Percentiles rank a stretch among this genome's conserved stretches.
phyloP scores from a whole-genome alignment of 2,888 invertebrate genomes.

The Halocaridina rubra region DNA sequence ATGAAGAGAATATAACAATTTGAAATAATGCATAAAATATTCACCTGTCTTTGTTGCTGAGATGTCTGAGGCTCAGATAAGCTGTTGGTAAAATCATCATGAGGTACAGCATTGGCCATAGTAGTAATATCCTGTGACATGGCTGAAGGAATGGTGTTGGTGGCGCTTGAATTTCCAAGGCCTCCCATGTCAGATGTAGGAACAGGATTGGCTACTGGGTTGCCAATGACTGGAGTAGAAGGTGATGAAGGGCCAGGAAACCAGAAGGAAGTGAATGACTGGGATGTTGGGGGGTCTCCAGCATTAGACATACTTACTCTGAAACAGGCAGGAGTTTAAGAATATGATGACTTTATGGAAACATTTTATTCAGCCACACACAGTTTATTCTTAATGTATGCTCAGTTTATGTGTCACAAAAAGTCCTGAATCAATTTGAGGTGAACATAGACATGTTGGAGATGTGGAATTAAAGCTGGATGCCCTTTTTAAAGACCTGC shows the following conservation, averaged over 20 bases:
- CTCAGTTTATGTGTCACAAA: too few relatives aligned
- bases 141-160: slow-evolving; percentile 28
- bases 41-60: slow-evolving; percentile 5
- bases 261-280: slow-evolving; percentile 62
- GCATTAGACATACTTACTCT: slow-evolving; percentile 50
- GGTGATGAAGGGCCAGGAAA: slow-evolving; percentile 61
- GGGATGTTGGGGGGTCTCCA: slow-evolving; percentile 58
- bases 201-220: slow-evolving; percentile 63
- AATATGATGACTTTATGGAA: too few relatives aligned
- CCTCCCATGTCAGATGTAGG: slow-evolving; percentile 48
- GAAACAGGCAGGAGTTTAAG: neutral
- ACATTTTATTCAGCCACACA: too few relatives aligned
- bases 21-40: too few relatives aligned
- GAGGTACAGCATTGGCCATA: slow-evolving; percentile 63
- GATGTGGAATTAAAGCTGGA: too few relatives aligned
- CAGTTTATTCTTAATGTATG: too few relatives aligned
- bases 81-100: slow-evolving; percentile 59
- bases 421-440: too few relatives aligned
- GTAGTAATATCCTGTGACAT: slow-evolving; percentile 61
- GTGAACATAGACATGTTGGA: too few relatives aligned
- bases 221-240: slow-evolving; percentile 60
- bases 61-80: slow-evolving; percentile 23
- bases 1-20: too few relatives aligned
- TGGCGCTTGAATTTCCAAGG: slow-evolving; percentile 45
- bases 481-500: too few relatives aligned